Evolutionary conservation across 2,888 invertebrate species (phyloP), one percentile per base, ranked within the genome.

Genomic region (Boloria euphrosyne): DNA sequence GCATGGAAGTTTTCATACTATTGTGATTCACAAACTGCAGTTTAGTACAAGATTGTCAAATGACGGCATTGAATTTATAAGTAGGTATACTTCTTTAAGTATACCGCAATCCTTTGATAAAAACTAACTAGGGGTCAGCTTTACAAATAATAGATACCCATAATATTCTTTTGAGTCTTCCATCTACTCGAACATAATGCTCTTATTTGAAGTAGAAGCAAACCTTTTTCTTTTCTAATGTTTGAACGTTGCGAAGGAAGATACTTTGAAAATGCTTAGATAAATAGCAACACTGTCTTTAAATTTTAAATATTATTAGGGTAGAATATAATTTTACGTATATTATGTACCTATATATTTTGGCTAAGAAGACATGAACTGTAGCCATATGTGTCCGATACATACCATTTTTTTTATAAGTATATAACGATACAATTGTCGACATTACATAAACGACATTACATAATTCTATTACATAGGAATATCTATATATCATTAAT

Each of bases 61-160:
- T 59, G 46, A 53, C 50, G 65, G 43, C 64, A 68, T 55, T 58
- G 62, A 63, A 65, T 74, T 71, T 75, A 71, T 53, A 57, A 62
- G 55, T 51, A 60, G 70, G 57, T 71, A n/a, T n/a, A n/a, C n/a
- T n/a, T n/a, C n/a, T n/a, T n/a, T n/a, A n/a, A n/a, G n/a, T n/a
- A n/a, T n/a, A n/a, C n/a, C n/a, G n/a, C n/a, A n/a, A 63, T 69
- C 70, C 71, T 75, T 63, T 74, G 64, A 71, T 68, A 71, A 73
- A 69, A 72, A 38, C 31, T 7, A 69, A 72, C 74, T 72, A 66
- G 70, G 75, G 70, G 76, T 73, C 72, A 75, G 74, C 72, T 78
- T 70, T 67, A 70, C 75, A 78, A 77, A 77, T 75, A 76, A 74
- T 78, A 77, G 74, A 74, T 75, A 71, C 66, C 70, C 65, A 73